phyloP scores from a whole-genome alignment of 2,113 vertebrate genomes.

The Taurulus bubalis region DNA sequence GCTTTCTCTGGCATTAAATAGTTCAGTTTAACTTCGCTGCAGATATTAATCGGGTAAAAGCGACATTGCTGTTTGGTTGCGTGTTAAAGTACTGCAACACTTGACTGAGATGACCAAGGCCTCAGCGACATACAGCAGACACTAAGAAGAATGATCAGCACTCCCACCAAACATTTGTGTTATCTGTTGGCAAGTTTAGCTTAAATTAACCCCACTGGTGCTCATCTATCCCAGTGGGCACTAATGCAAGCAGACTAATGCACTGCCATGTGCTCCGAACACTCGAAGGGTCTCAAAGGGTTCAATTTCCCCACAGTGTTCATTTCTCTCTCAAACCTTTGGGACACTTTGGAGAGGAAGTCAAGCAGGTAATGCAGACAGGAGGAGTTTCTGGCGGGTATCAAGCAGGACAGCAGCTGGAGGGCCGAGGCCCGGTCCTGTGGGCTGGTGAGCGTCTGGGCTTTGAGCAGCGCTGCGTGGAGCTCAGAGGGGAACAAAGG shows the following conservation, averaged over 20 bases:
- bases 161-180: too few relatives aligned
- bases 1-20: neutral
- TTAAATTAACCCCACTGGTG: neutral
- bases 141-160: too few relatives aligned
- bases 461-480: conserved; percentile 88
- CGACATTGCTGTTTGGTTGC: too few relatives aligned
- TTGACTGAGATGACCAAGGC: too few relatives aligned
- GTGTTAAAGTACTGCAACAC: too few relatives aligned
- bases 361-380: conserved; percentile 89
- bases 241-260: neutral
- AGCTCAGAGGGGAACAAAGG: conserved; percentile 87
- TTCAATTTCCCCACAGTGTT: neutral
- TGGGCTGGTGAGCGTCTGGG: conserved; percentile 83
- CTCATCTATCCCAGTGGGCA: neutral
- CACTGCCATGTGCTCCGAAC: neutral
- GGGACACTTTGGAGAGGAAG: conserved; percentile 88
- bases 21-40: neutral
- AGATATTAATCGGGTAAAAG: too few relatives aligned
- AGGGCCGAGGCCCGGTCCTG: conserved; percentile 86
- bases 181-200: neutral
- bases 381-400: conserved; percentile 82
- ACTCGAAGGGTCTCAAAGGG: neutral
- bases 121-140: too few relatives aligned
- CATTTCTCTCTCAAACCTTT: conserved; percentile 81
- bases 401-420: conserved; percentile 88